phyloP scores from a whole-genome alignment of 2,888 invertebrate genomes.

The Andrena dorsata region DNA sequence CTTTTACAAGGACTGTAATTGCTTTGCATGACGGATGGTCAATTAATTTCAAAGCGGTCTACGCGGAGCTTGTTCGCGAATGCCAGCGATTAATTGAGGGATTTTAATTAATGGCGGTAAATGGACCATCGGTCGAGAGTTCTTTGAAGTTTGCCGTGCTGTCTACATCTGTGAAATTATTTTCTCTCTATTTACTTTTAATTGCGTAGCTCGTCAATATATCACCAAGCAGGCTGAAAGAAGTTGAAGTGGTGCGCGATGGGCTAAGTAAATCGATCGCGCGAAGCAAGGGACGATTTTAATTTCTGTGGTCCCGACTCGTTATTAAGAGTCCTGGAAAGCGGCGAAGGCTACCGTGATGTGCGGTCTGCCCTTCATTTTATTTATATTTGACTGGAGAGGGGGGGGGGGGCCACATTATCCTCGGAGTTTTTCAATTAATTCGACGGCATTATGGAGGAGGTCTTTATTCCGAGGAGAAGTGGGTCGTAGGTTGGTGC shows the following conservation, averaged over 20 bases:
- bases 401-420: slow-evolving; percentile 35
- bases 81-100: slow-evolving; percentile 25
- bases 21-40: slow-evolving; percentile 36
- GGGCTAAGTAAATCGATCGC: not conserved
- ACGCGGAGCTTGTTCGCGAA: not conserved
- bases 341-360: slow-evolving; percentile 15
- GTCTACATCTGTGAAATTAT: not conserved
- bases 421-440: slow-evolving; percentile 68
- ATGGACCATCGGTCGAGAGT: not conserved
- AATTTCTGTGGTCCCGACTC: not conserved
- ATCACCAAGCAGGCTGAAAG: not conserved
- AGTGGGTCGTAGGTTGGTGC: slow-evolving; percentile 62
- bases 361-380: slow-evolving; percentile 19
- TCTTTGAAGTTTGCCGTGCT: not conserved
- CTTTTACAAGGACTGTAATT: slow-evolving; percentile 47
- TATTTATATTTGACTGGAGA: slow-evolving; percentile 58
- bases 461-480: slow-evolving; percentile 60
- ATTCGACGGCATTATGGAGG: slow-evolving; percentile 52
- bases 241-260: not conserved
- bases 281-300: not conserved
- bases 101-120: slow-evolving; percentile 19
- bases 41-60: slow-evolving; percentile 34
- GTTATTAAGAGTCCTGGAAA: not conserved
- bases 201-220: not conserved
- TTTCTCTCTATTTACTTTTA: not conserved